Base-by-base conservation (phyloP, 2,888 invertebrate species). In the Dusona sp. region DNA sequence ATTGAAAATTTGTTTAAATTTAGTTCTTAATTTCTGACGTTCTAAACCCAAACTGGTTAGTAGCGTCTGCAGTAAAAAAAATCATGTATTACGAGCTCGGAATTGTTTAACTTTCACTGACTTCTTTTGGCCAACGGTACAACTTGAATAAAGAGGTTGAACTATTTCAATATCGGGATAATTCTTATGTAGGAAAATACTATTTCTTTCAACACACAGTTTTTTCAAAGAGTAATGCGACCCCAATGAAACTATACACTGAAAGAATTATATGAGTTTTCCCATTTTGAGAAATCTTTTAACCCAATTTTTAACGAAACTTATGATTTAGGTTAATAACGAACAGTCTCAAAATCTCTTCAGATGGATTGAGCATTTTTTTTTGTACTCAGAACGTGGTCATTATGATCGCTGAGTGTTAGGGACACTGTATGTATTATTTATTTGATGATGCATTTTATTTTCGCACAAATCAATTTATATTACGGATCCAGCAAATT, bases 281-380 rank as follows among this genome's bases (percentile, higher is more conserved):
- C 9, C 2, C 3, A 57, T 57, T 11, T 22, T 57, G 0, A 4
- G 13, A 51, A 6, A 19, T 3, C 25, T 70, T 9, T 6, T 7
- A 16, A 9, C 0, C 25, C 16, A 16, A n/a, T 25, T 29, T 61
- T 42, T 42, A 57, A 70, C 42, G 19, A 16, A n/a, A 19, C 6
- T 29, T 75, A 25, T 42, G 22, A 29, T 64, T 22, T n/a, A 80
- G 80, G 64, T 73, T 25, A 48, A 80, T 48, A 73, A 64, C 25
- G 36, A 73, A n/a, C 42, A 61, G 0, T 72, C 80, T 8, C 73
- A 48, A 51, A 64, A 73, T 36, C 64, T 64, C 19, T 80, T 51
- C 25, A 65, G 25, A 29, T 85, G 85, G 85, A 77, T 72, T 45
- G 72, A 81, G 25, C 29, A 45, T 16, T 64, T 77, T 81, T 85